Evolutionary conservation across 2,113 vertebrate genomes (phyloP).

Genomic region (Leucoraja erinaceus): DNA sequence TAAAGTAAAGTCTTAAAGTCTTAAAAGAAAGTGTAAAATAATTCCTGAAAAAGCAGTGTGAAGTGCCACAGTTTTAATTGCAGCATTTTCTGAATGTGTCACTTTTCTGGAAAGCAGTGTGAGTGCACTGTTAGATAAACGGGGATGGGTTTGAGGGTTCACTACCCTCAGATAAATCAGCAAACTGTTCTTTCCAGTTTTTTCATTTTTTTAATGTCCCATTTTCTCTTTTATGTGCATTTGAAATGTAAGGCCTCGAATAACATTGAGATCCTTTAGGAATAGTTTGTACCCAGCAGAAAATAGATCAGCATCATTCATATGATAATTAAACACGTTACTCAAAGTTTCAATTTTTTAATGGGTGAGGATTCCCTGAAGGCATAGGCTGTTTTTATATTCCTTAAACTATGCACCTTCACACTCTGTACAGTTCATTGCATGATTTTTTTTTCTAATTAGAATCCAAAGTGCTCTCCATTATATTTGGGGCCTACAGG

Average conservation of each 20-base stretch:
- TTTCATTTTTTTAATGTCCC: background rate
- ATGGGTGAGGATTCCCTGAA: background rate
- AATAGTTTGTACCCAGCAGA: background rate
- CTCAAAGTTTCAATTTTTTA: background rate
- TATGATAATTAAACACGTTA: background rate
- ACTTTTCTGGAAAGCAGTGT: background rate
- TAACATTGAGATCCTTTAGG: background rate
- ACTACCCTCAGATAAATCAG: background rate
- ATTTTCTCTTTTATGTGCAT: background rate
- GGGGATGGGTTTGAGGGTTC: background rate
- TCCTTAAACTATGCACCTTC: background rate
- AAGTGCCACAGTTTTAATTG: background rate
- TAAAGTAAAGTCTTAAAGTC: too few species aligned
- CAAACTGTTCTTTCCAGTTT: background rate
- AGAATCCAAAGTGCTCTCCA: background rate
- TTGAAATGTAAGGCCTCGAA: background rate
- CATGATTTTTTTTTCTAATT: background rate
- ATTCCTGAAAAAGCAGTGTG: background rate
- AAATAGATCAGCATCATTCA: background rate
- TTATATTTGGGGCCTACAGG: background rate
- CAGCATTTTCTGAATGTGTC: background rate
- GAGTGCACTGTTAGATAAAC: background rate
- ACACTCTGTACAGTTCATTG: background rate
- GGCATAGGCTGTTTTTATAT: background rate
- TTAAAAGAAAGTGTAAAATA: background rate